A percentile compares a stretch with the other conserved stretches of the same genome.
Conservation (phyloP, 2,113 vertebrate genomes). For the Monarcha castaneiventris region DNA sequence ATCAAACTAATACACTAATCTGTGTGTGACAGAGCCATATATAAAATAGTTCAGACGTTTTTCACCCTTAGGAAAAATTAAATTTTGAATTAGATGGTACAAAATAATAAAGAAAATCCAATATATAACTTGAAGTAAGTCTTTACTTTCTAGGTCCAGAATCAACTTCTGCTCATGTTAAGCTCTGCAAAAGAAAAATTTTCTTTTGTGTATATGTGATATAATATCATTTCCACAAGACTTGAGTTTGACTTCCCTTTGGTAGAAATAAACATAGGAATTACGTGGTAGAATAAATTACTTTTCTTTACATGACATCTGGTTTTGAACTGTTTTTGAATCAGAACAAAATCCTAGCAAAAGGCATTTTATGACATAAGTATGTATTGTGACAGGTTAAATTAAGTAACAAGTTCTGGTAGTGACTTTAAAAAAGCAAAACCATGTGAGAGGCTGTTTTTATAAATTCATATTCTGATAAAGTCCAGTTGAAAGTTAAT, state of each 20-base stretch:
- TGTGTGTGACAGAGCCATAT: background rate
- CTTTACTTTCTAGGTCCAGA: background rate
- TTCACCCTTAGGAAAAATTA: background rate
- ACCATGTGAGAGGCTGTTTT: accelerated
- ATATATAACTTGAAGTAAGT: background rate
- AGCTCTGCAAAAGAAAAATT: background rate
- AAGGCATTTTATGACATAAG: background rate
- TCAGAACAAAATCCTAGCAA: background rate
- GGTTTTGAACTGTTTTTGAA: background rate
- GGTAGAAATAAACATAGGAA: background rate
- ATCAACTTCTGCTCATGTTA: background rate
- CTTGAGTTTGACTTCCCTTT: background rate
- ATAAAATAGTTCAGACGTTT: background rate
- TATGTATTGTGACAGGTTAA: background rate
- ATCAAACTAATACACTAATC: background rate
- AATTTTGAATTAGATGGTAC: background rate
- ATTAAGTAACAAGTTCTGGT: background rate
- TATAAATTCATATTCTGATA: background rate
- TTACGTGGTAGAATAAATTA: background rate
- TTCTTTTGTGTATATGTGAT: background rate
- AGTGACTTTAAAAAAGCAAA: background rate
- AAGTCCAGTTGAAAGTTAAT: background rate
- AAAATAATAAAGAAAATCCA: background rate
- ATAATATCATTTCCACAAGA: background rate
- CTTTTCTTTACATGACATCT: background rate